phyloP scores from a whole-genome alignment of 2,113 vertebrate species.

The Pluvialis apricaria region DNA sequence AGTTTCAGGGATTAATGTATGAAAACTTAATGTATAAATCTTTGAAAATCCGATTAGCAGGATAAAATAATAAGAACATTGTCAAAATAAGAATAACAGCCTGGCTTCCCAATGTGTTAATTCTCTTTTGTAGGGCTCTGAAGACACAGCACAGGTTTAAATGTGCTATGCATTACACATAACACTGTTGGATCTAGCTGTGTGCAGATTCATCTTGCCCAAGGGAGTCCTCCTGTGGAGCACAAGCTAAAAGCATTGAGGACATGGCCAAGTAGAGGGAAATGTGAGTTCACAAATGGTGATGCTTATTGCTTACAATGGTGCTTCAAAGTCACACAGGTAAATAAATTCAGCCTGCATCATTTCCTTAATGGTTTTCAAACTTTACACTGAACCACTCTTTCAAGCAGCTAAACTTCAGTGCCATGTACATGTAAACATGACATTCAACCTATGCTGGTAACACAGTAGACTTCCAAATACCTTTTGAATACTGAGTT shows the following conservation, averaged over 20 bases:
- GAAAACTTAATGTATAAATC: constrained; percentile 25
- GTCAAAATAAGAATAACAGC: constrained; percentile 10
- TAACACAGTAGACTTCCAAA: not conserved
- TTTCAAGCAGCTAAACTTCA: not conserved
- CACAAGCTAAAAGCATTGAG: not conserved
- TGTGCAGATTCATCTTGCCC: not conserved
- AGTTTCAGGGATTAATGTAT: constrained; percentile 15
- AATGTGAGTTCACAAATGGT: not conserved
- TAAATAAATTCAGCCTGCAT: not conserved
- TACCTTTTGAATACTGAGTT: not conserved
- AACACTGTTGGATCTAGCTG: not conserved
- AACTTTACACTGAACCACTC: not conserved
- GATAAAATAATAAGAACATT: constrained; percentile 12
- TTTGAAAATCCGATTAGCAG: constrained; percentile 30
- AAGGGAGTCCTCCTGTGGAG: not conserved
- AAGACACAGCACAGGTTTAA: not conserved
- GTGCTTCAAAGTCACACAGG: not conserved
- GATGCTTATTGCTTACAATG: not conserved
- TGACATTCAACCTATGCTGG: accelerated
- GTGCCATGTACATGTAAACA: not conserved
- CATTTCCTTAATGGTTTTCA: not conserved
- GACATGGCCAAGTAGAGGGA: not conserved
- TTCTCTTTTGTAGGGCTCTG: not conserved
- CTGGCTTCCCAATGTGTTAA: not conserved
- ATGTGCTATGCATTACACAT: not conserved